Percentiles rank a stretch among this genome's conserved stretches.
Evolutionary conservation across 2,113 vertebrate genomes (phyloP).

Genomic region (Trematocara stigmaticum): DNA sequence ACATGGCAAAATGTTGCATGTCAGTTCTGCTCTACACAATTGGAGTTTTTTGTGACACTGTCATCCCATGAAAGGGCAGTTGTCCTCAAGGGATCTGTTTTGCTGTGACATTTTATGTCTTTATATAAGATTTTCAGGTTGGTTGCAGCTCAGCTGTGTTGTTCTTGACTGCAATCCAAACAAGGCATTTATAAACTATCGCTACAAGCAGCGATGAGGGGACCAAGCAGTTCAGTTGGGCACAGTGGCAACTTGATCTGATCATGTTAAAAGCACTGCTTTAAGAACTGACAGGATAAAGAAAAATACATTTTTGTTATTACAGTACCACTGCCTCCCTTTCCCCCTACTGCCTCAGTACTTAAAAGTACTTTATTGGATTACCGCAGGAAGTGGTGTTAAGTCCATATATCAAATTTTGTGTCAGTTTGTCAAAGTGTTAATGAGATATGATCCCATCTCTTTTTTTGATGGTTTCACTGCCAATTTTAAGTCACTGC

Average conservation of each 20-base stretch:
- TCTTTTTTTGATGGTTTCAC: background rate
- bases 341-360: background rate
- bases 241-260: background rate
- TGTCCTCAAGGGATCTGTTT: background rate
- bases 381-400: background rate
- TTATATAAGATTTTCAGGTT: background rate
- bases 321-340: background rate
- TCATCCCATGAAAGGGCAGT: conserved; percentile 6
- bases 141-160: background rate
- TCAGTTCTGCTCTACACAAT: conserved; percentile 11
- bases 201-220: background rate
- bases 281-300: background rate
- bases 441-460: background rate
- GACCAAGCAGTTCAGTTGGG: background rate
- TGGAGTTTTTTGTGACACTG: background rate
- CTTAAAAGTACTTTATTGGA: background rate
- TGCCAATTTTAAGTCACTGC: background rate
- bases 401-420: background rate
- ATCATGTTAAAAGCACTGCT: background rate
- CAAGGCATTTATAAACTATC: background rate
- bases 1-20: conserved; percentile 3
- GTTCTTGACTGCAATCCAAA: background rate
- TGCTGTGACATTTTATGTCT: conserved; percentile 17
- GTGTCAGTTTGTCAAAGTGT: background rate
- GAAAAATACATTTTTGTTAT: background rate